Percentiles rank a stretch among this genome's conserved stretches.
These are phyloP conservation scores for Syrphus vitripennis DNA, from an alignment of 2,888 invertebrate species.

Conservation along the genomic window DNA sequence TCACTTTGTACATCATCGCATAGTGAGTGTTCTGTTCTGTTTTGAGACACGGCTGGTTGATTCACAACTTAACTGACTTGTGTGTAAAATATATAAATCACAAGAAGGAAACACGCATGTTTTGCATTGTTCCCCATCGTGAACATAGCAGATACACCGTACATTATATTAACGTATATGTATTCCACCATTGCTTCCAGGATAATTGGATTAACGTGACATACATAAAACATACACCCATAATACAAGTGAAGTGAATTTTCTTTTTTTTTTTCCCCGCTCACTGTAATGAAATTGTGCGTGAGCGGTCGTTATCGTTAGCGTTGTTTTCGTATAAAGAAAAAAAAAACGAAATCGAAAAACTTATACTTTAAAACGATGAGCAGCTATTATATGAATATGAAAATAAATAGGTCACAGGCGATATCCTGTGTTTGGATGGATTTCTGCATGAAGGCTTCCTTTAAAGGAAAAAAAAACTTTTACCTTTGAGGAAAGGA, in stretches of 20 bases:
- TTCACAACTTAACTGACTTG: constrained; percentile 15
- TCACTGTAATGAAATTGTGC: constrained; percentile 9
- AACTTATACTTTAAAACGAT: constrained; percentile 8
- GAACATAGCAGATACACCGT: background rate
- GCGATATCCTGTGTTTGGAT: background rate
- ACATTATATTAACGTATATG: too few relatives aligned
- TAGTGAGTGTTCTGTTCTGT: background rate
- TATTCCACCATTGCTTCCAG: background rate
- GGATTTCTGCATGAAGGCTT: background rate
- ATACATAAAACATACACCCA: constrained; percentile 11
- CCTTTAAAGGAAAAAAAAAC: background rate
- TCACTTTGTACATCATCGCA: background rate
- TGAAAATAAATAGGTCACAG: background rate
- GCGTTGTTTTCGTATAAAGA: background rate
- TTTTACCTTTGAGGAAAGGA: background rate
- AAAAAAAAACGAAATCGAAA: constrained; percentile 19
- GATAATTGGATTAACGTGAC: constrained; percentile 63
- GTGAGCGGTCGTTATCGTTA: background rate
- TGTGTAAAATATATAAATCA: constrained; percentile 13
- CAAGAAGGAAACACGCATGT: constrained; percentile 8
- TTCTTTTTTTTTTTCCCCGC: background rate
- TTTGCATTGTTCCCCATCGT: background rate
- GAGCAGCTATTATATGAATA: background rate
- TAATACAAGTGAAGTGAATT: constrained; percentile 11
- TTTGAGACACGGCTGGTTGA: constrained; percentile 4